phyloP scores from a whole-genome alignment of 1,140 invertebrate genomes.

The Formica selysi region DNA sequence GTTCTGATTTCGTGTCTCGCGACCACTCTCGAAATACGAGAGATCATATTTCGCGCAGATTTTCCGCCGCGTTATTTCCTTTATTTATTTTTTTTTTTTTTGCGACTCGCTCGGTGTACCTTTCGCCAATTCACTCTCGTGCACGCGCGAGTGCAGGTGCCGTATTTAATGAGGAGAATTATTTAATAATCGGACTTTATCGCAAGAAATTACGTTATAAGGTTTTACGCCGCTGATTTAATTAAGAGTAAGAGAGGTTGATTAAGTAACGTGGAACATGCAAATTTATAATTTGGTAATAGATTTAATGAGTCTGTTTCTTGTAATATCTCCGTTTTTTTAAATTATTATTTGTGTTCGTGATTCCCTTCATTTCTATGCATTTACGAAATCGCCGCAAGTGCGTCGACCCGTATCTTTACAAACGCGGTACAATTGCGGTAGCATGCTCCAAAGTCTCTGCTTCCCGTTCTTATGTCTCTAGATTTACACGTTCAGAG shows the following conservation, averaged over 20 bases:
- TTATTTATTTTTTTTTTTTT: no score
- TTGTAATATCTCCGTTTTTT: neutral
- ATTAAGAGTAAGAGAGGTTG: neutral
- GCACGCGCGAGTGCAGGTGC: no score
- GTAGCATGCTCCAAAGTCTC: constrained; percentile 18
- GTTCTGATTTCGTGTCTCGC: constrained; percentile 63
- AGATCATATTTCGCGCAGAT: constrained; percentile 35
- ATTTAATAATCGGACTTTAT: constrained; percentile 13
- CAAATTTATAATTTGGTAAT: neutral
- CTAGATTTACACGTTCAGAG: constrained; percentile 30
- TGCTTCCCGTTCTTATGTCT: neutral
- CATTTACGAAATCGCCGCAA: constrained; percentile 11
- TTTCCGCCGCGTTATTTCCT: constrained; percentile 13
- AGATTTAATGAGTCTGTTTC: neutral
- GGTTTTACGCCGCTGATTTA: neutral
- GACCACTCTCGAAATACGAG: constrained; percentile 34
- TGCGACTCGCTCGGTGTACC: neutral
- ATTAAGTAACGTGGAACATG: no score
- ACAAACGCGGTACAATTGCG: constrained; percentile 10
- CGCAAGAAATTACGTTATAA: neutral
- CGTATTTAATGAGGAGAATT: constrained; percentile 7
- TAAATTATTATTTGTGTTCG: neutral
- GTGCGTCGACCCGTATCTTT: constrained; percentile 12
- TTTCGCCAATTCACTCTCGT: neutral
- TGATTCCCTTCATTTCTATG: neutral